Percentiles rank a stretch among this genome's conserved stretches.
These are phyloP conservation scores for Gopherus flavomarginatus DNA, from an alignment of 2,113 vertebrate genomes.

Conservation along the genomic window DNA sequence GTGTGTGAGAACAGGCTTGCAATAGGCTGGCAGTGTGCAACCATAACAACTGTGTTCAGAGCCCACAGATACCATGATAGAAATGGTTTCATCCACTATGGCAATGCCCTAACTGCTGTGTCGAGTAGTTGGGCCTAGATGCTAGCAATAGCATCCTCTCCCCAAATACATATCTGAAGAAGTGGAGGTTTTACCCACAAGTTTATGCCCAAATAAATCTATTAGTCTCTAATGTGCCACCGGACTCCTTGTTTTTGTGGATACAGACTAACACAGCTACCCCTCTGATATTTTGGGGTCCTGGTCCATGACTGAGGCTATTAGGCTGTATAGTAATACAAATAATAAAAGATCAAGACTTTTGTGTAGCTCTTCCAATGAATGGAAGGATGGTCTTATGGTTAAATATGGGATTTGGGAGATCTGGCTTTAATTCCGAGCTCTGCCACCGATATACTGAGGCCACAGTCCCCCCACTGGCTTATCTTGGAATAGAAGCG, in stretches of 20 bases:
- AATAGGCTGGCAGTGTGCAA: not conserved
- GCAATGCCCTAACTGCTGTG: not conserved
- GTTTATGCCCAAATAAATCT: too few relatives aligned
- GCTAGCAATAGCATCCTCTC: not conserved
- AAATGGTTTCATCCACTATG: not conserved
- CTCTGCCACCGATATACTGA: not conserved
- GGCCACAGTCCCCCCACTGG: not conserved
- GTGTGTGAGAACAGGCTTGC: not conserved
- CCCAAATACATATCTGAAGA: not conserved
- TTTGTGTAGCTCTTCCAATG: not conserved
- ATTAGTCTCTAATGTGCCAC: too few relatives aligned
- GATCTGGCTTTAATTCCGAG: accelerated
- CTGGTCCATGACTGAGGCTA: too few relatives aligned
- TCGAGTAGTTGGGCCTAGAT: accelerated
- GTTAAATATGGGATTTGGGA: not conserved
- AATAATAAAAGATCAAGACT: not conserved
- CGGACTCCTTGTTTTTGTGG: too few relatives aligned
- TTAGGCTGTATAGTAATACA: not conserved
- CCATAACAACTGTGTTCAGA: not conserved
- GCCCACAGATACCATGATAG: accelerated
- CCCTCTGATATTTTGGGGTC: too few relatives aligned
- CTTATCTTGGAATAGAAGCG: not conserved
- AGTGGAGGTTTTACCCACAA: too few relatives aligned
- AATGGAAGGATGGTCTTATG: not conserved
- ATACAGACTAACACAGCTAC: too few relatives aligned